A percentile compares a stretch with the other conserved stretches of the same genome.
phyloP scores from a whole-genome alignment of 1,140 invertebrate species.

The Chrysopa pallens region DNA sequence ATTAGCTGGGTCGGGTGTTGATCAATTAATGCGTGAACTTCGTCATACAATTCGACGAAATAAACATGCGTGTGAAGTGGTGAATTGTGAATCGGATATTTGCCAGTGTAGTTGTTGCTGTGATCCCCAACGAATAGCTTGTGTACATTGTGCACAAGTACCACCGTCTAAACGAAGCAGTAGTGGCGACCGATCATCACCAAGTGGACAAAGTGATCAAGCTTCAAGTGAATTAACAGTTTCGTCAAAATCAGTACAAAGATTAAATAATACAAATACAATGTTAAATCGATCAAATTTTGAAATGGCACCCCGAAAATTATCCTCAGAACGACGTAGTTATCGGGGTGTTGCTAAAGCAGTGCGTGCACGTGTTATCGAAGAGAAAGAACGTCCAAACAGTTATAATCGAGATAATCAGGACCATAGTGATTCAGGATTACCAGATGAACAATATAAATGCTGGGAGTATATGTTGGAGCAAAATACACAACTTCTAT shows the following conservation, averaged over 20 bases:
- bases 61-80: constrained; percentile 22
- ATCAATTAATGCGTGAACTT: constrained; percentile 55
- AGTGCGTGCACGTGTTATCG: constrained; percentile 27
- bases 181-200: constrained; percentile 50
- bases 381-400: constrained; percentile 26
- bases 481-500: constrained; percentile 73
- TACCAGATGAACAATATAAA: constrained; percentile 71
- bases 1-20: constrained; percentile 40
- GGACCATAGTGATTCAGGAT: constrained; percentile 38
- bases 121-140: constrained; percentile 34
- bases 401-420: constrained; percentile 16
- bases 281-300: constrained; percentile 15
- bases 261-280: constrained; percentile 14
- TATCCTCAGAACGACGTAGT: constrained; percentile 27
- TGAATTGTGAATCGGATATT: constrained; percentile 22
- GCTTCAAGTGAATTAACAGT: constrained; percentile 35
- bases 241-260: constrained; percentile 21
- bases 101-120: constrained; percentile 42
- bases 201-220: constrained; percentile 66
- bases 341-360: constrained; percentile 35
- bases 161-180: constrained; percentile 24
- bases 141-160: constrained; percentile 30
- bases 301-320: constrained; percentile 19
- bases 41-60: constrained; percentile 46
- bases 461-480: constrained; percentile 89